A percentile compares a stretch with the other conserved stretches of the same genome.
These are phyloP conservation scores for Drosophila sordidula DNA, from an alignment of 2,888 invertebrate genomes.

Conservation along the genomic window DNA sequence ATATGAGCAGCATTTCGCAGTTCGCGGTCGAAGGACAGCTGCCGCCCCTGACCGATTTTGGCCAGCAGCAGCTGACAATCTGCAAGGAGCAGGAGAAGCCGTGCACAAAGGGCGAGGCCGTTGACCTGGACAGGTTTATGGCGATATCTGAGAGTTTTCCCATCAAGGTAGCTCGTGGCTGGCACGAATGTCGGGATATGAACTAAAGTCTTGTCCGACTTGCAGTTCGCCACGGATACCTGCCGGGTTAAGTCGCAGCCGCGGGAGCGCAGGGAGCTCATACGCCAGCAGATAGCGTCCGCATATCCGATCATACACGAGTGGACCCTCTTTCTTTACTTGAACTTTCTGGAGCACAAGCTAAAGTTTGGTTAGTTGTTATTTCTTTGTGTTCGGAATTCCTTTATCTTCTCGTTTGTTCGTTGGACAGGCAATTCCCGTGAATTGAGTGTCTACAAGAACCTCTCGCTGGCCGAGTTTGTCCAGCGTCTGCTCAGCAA, in stretches of 20 bases:
- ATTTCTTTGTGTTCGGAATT: background rate
- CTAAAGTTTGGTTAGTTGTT: conserved; percentile 76
- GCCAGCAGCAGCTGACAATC: conserved; percentile 53
- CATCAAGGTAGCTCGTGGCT: conserved; percentile 45
- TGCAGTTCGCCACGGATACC: conserved; percentile 79
- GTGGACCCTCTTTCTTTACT: conserved; percentile 87
- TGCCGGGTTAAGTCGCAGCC: conserved; percentile 82
- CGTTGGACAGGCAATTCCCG: conserved; percentile 70
- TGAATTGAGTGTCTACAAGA: conserved; percentile 83
- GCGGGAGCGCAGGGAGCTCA: conserved; percentile 61
- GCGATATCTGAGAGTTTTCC: conserved; percentile 76
- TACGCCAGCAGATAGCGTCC: conserved; percentile 85
- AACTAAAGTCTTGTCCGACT: too few relatives aligned
- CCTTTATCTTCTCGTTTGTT: background rate
- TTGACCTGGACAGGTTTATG: conserved; percentile 67
- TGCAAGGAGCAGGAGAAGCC: conserved; percentile 62
- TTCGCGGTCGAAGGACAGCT: background rate
- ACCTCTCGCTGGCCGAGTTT: conserved; percentile 85
- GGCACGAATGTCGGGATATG: too few relatives aligned
- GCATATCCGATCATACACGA: conserved; percentile 90
- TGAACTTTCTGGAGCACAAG: conserved; percentile 89
- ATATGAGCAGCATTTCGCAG: background rate
- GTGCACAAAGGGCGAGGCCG: conserved; percentile 25
- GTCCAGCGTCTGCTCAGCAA: conserved; percentile 86
- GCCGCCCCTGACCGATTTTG: conserved; percentile 46